These are phyloP conservation scores for Leptopterna dolabrata DNA, from an alignment of 2,888 invertebrate genomes.

Conservation along the genomic window DNA sequence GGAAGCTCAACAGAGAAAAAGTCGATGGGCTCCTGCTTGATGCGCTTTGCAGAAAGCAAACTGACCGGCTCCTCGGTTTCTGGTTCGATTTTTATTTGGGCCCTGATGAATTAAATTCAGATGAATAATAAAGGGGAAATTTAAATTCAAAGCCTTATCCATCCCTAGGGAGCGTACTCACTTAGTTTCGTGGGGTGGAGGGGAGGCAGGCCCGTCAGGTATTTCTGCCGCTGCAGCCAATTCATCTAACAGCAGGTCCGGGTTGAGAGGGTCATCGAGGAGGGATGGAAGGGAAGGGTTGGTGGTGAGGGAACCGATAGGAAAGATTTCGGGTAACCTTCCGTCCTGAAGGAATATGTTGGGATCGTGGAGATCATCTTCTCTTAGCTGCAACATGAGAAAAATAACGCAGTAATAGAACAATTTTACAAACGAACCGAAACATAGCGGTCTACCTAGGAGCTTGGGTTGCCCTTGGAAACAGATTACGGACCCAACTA, in stretches of 20 bases:
- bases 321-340: neutral
- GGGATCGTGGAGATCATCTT: constrained; percentile 13
- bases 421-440: no score
- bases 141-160: neutral
- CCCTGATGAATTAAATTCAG: neutral
- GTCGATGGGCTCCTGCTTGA: neutral
- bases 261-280: constrained; percentile 32
- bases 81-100: neutral
- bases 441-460: no score
- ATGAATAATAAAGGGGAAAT: neutral
- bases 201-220: neutral
- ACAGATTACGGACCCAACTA: no score
- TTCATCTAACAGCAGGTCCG: constrained; percentile 4
- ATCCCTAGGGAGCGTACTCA: neutral
- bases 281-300: neutral
- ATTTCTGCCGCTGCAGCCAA: neutral
- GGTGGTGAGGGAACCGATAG: neutral
- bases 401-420: no score
- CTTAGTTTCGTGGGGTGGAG: neutral
- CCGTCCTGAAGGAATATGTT: neutral
- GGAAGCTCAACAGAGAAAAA: neutral
- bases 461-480: no score
- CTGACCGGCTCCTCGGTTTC: neutral
- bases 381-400: neutral
- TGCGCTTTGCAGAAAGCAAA: neutral